Conservation (phyloP, 1,140 invertebrate genomes). For the Oscheius sp. region DNA sequence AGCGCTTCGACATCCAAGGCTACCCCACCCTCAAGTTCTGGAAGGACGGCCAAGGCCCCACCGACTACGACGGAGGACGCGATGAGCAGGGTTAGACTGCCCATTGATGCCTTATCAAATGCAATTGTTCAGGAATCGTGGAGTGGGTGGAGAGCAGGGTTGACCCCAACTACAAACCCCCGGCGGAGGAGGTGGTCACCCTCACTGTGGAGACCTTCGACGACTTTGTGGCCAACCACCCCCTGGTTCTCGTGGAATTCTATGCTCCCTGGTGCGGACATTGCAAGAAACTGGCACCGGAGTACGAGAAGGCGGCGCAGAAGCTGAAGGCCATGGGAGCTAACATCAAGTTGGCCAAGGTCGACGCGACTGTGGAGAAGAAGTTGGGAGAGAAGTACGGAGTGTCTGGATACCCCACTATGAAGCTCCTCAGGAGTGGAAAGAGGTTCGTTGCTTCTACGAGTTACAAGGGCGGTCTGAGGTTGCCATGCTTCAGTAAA, state of each 20-base stretch:
- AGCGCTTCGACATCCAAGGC: slow-evolving; percentile 58
- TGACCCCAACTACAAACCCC: slow-evolving; percentile 64
- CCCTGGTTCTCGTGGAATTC: slow-evolving; percentile 68
- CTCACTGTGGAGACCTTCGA: slow-evolving; percentile 67
- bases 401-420: slow-evolving; percentile 65
- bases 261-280: slow-evolving; percentile 68
- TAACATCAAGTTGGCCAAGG: slow-evolving; percentile 64
- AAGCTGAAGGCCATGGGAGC: slow-evolving; percentile 54
- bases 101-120: neutral
- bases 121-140: slow-evolving; percentile 48
- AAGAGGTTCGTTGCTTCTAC: slow-evolving; percentile 39
- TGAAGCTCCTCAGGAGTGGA: slow-evolving; percentile 65
- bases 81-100: slow-evolving; percentile 51
- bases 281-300: slow-evolving; percentile 63
- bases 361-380: slow-evolving; percentile 64
- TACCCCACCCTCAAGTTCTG: slow-evolving; percentile 61
- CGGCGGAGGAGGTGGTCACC: slow-evolving; percentile 67
- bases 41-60: slow-evolving; percentile 49
- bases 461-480: neutral
- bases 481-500: neutral
- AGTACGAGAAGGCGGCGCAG: slow-evolving; percentile 65
- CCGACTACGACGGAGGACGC: slow-evolving; percentile 58
- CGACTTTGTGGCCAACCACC: slow-evolving; percentile 63
- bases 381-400: slow-evolving; percentile 62
- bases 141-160: slow-evolving; percentile 53